A percentile compares a stretch with the other conserved stretches of the same genome.
These are phyloP conservation scores for Troides oblongomaculatus DNA, from an alignment of 2,888 invertebrate genomes.

Conservation along the genomic window DNA sequence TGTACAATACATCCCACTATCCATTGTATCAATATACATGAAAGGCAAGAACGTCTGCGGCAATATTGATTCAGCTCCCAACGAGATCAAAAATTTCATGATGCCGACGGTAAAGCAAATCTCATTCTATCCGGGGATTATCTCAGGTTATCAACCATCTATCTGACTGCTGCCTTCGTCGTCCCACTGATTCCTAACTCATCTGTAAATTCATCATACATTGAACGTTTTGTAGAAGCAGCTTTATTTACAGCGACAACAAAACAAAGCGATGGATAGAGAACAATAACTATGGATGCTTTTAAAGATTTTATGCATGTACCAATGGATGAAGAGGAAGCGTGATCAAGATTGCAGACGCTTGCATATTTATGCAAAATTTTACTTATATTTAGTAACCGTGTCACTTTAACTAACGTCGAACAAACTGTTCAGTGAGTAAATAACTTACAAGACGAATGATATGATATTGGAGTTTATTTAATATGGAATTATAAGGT, in stretches of 20 bases:
- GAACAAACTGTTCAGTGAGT: conserved; percentile 19
- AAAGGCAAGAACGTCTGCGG: conserved; percentile 36
- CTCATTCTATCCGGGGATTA: conserved; percentile 70
- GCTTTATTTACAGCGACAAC: neutral
- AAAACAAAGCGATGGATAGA: conserved; percentile 37
- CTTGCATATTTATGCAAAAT: conserved; percentile 65
- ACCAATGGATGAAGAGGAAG: conserved; percentile 43
- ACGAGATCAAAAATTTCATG: conserved; percentile 49
- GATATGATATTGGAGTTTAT: neutral
- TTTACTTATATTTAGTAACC: conserved; percentile 41
- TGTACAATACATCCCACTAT: conserved; percentile 16
- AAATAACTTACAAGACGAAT: neutral
- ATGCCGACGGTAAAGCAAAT: conserved; percentile 64
- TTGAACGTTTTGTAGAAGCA: conserved; percentile 28
- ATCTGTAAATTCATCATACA: conserved; percentile 35
- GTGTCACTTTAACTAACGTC: conserved; percentile 44
- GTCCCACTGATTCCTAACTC: conserved; percentile 27
- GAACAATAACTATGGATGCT: conserved; percentile 11
- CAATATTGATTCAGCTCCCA: conserved; percentile 47
- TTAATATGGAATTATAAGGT: neutral
- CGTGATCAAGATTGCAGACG: conserved; percentile 64
- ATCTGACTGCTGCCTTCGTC: conserved; percentile 24
- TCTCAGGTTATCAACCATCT: conserved; percentile 71
- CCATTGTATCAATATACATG: conserved; percentile 31
- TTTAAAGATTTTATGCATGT: conserved; percentile 2